Evolutionary conservation across 2,797 vertebrate species (phyloP).

Genomic region (Lepidocolaptes lacrymiger): DNA sequence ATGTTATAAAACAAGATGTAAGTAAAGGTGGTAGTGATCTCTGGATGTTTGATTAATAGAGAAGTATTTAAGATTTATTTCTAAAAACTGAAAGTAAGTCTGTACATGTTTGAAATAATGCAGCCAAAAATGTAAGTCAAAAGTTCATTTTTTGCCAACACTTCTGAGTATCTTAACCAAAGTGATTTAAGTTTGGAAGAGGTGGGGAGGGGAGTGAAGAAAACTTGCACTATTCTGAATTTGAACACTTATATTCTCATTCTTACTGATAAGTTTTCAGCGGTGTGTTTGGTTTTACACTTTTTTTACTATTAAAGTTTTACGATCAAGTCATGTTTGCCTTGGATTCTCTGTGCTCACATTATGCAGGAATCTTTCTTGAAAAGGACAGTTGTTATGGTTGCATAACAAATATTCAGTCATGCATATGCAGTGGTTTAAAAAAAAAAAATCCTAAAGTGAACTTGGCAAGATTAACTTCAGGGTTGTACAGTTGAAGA

Average conservation of each 20-base stretch:
- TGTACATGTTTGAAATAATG: slow-evolving; percentile 39
- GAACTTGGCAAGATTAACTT: background rate
- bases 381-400: slow-evolving; percentile 29
- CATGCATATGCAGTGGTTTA: slow-evolving; percentile 16
- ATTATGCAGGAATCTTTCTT: slow-evolving; percentile 8
- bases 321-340: slow-evolving; percentile 54
- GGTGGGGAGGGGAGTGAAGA: slow-evolving; percentile 21
- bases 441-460: background rate
- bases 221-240: slow-evolving; percentile 75
- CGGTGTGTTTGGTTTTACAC: slow-evolving; percentile 73
- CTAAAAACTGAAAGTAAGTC: slow-evolving; percentile 63
- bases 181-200: slow-evolving; percentile 72
- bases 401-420: slow-evolving; percentile 51
- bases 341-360: background rate
- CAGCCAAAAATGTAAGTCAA: slow-evolving; percentile 70
- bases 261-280: slow-evolving; percentile 68
- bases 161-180: slow-evolving; percentile 76
- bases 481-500: background rate
- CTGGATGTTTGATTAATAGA: slow-evolving; percentile 22
- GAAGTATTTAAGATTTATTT: slow-evolving; percentile 43
- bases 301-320: slow-evolving; percentile 81
- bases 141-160: slow-evolving; percentile 76
- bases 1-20: background rate
- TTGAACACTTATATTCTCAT: slow-evolving; percentile 66
- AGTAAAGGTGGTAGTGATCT: slow-evolving; percentile 17